Evolutionary conservation across 2,797 vertebrate species (phyloP).

Genomic region (Channa striata): DNA sequence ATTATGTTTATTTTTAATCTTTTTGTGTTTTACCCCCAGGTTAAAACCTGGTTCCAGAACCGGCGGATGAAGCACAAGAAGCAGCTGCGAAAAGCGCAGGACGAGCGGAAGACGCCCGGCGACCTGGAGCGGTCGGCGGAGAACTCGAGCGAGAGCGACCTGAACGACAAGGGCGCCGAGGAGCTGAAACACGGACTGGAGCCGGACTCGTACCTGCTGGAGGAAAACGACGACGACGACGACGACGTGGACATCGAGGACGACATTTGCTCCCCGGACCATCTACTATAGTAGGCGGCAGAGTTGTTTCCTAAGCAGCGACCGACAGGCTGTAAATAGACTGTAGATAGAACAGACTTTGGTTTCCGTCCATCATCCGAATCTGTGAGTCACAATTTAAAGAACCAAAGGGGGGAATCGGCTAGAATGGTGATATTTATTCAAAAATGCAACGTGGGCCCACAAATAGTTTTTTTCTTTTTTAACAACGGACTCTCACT

Average conservation of each 20-base stretch:
- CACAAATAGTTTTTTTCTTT: background rate
- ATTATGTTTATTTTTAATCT: background rate
- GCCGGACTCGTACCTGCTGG: slow-evolving; percentile 86
- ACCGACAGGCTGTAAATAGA: slow-evolving; percentile 53
- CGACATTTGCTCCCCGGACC: slow-evolving; percentile 87
- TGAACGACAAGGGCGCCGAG: slow-evolving; percentile 71
- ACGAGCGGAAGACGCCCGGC: slow-evolving; percentile 88
- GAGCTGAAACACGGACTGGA: slow-evolving; percentile 75
- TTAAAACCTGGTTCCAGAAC: slow-evolving; percentile 99
- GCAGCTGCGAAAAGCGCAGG: slow-evolving; percentile 94
- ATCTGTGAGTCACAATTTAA: slow-evolving; percentile 8
- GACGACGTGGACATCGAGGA: slow-evolving; percentile 97
- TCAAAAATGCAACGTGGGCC: slow-evolving; percentile 18
- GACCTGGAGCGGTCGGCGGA: slow-evolving; percentile 84
- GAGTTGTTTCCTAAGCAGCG: slow-evolving; percentile 8
- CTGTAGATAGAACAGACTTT: slow-evolving; percentile 56
- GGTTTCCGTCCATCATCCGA: slow-evolving; percentile 5
- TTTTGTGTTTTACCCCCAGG: slow-evolving; percentile 76
- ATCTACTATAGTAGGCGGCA: slow-evolving; percentile 84
- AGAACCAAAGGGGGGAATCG: background rate
- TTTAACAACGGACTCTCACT: slow-evolving; percentile 16
- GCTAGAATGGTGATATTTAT: slow-evolving; percentile 60
- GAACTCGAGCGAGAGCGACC: slow-evolving; percentile 86
- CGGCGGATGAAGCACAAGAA: slow-evolving; percentile 99
- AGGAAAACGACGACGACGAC: slow-evolving; percentile 90